Evolutionary conservation across 2,888 invertebrate genomes (phyloP).

Genomic region (Labia minor): DNA sequence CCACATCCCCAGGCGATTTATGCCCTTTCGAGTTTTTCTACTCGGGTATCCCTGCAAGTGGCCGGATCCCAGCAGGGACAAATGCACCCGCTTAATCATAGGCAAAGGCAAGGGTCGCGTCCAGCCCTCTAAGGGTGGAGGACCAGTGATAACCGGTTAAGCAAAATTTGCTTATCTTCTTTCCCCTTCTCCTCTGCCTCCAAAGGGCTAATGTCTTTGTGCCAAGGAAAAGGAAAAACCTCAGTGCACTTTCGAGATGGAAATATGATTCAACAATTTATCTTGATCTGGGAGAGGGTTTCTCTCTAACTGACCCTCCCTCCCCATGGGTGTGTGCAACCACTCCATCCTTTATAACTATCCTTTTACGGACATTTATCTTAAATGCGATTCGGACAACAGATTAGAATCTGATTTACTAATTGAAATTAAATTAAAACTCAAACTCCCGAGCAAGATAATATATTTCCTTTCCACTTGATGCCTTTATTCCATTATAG

Average conservation of each 20-base stretch:
- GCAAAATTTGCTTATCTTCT: conserved; percentile 3
- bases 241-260: conserved; percentile 3
- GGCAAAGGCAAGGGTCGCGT: background rate
- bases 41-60: background rate
- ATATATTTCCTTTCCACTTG: background rate
- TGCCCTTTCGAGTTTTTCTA: conserved; percentile 7
- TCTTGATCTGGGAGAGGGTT: background rate
- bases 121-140: background rate
- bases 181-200: background rate
- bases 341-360: background rate
- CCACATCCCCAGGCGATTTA: conserved; percentile 1
- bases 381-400: conserved; percentile 2
- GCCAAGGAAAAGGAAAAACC: conserved; percentile 13
- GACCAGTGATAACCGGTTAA: background rate
- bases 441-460: background rate
- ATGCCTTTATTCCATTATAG: background rate
- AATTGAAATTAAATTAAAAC: conserved; percentile 7
- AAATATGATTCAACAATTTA: conserved; percentile 7
- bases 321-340: background rate
- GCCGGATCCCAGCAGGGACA: conserved; percentile 3
- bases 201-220: conserved; percentile 1
- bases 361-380: background rate
- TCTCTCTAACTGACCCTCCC: background rate
- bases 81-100: conserved; percentile 8
- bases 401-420: conserved; percentile 13